Base-by-base conservation (phyloP, 2,888 invertebrate species). In the Sminthurinus aureus region DNA sequence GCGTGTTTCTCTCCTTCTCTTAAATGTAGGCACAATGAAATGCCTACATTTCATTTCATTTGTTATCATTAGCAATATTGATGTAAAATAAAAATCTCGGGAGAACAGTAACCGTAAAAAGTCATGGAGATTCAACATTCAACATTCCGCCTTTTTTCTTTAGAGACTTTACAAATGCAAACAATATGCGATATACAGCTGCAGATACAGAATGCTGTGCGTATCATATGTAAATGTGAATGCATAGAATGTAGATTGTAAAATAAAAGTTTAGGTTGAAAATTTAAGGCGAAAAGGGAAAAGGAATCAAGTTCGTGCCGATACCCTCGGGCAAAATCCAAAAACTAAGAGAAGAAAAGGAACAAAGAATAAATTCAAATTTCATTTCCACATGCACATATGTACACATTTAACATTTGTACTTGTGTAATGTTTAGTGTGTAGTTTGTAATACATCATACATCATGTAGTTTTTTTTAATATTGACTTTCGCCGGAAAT, bases 41-140 rank as follows among this genome's bases (percentile, higher is more conserved):
- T 67, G 8, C 38, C 69, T 38, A 75, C 71, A 24, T 71, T 71
- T 1, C 20, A n/a, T 71, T 79, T 79, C 79, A 79, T 79, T 79
- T 79, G 69, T 79, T 79, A 79, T 79, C 79, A 79, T 79, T 79
- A 79, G 66, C 69, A 69, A 8, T 13, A 52, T 71, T 71, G 71
- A 71, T 71, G 71, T 22, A 71, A 24, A 71, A 24, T 22, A 24
- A 26, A 71, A 71, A 4, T 22, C 71, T 71, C 71, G 24, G 24
- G 71, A 71, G 24, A 71, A 71, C 71, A 26, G 58, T 58, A 52
- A n/a, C n/a, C n/a, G n/a, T 52, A 58, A 58, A 58, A 58, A 58
- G 13, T 58, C 58, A 58, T 58, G 58, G 13, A 58, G 18, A 58
- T 18, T 58, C 9, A 58, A 2, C 4, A 18, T 58, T 18, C 15